Conservation (phyloP, 2,888 invertebrate genomes). For the Drosophila subsilvestris region DNA sequence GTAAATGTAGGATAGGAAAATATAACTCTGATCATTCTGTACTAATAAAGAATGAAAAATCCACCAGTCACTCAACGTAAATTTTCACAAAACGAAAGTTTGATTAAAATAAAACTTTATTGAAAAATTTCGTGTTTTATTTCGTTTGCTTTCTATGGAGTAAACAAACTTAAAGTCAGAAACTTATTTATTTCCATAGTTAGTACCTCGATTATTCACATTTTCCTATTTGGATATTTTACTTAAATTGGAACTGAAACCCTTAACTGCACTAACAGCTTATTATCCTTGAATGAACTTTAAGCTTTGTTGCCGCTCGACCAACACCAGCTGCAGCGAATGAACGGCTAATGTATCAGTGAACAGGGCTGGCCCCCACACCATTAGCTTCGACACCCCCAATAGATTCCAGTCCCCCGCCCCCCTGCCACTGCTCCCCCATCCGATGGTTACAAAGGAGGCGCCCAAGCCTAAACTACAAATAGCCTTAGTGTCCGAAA, state of each 20-base stretch:
- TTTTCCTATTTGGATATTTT: background rate
- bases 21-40: too few relatives aligned
- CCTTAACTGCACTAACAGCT: constrained; percentile 33
- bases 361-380: constrained; percentile 43
- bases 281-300: constrained; percentile 46
- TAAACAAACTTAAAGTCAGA: background rate
- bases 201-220: background rate
- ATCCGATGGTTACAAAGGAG: constrained; percentile 2
- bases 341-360: constrained; percentile 59
- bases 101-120: too few relatives aligned
- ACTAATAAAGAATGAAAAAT: too few relatives aligned
- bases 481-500: constrained; percentile 60
- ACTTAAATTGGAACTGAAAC: background rate
- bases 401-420: constrained; percentile 18
- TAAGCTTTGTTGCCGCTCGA: constrained; percentile 49
- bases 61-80: too few relatives aligned
- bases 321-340: constrained; percentile 48
- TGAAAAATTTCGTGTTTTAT: background rate
- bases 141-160: background rate
- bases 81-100: too few relatives aligned
- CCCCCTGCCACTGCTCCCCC: background rate
- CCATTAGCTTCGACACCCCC: constrained; percentile 60
- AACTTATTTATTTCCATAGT: background rate
- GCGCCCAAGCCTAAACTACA: constrained; percentile 49
- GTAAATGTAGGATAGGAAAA: background rate